Conservation (phyloP, 2,888 invertebrate genomes). For the Mayetiola destructor region DNA sequence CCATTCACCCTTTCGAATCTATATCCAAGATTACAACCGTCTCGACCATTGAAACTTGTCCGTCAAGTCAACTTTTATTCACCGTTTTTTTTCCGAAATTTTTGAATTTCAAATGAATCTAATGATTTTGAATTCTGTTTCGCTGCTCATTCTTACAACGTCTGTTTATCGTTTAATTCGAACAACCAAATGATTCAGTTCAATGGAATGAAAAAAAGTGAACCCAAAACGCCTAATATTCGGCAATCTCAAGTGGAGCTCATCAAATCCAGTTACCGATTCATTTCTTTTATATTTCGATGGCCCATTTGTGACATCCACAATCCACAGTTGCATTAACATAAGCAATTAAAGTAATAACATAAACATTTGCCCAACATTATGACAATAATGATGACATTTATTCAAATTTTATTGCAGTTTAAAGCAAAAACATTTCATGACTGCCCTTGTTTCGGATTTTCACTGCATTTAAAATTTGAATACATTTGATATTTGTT, state of each 20-base stretch:
- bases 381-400: slow-evolving; percentile 12
- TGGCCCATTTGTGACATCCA: slow-evolving; percentile 5
- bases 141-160: too few species aligned
- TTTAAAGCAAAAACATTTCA: too few species aligned
- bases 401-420: slow-evolving; percentile 12
- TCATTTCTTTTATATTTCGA: background rate
- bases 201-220: background rate
- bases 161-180: too few species aligned
- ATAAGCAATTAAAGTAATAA: slow-evolving; percentile 7
- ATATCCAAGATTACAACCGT: background rate
- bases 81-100: too few species aligned
- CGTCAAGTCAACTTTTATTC: background rate
- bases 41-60: background rate
- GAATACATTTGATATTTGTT: too few species aligned
- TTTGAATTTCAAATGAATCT: too few species aligned
- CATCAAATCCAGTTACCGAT: too few species aligned
- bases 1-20: background rate
- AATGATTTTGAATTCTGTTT: too few species aligned
- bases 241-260: too few species aligned
- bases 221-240: slow-evolving; percentile 9
- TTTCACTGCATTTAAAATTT: too few species aligned
- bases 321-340: slow-evolving; percentile 1
- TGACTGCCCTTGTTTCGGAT: too few species aligned
- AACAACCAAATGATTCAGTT: too few species aligned
- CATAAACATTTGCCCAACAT: background rate